Conservation (phyloP, 37 sponge, comb jelly and placozoan species). For the Diacarnus erythraeanus region DNA sequence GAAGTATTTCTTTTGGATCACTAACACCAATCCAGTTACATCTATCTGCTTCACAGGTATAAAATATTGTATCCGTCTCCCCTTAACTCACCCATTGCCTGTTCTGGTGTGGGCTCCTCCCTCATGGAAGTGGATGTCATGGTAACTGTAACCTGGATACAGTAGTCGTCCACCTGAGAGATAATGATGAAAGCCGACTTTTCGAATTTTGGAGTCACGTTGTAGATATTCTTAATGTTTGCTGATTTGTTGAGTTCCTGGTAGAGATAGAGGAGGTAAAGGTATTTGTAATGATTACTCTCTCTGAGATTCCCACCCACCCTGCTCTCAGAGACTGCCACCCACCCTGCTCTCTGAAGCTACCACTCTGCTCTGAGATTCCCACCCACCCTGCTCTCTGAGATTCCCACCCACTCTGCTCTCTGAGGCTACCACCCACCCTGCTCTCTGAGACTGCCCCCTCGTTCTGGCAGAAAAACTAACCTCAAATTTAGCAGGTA, state of each 20-base stretch:
- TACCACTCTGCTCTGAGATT: too few relatives aligned
- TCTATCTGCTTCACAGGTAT: too few relatives aligned
- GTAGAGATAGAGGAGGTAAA: neutral
- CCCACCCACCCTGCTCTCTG: too few relatives aligned
- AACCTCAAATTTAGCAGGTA: constrained; percentile 53
- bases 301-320: too few relatives aligned
- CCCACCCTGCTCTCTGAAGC: too few relatives aligned
- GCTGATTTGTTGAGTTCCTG: constrained; percentile 4
- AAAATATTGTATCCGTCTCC: too few relatives aligned
- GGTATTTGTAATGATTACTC: too few relatives aligned
- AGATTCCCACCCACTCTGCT: too few relatives aligned
- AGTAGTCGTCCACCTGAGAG: constrained; percentile 40
- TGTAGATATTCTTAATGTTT: constrained; percentile 30
- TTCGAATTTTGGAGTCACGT: constrained; percentile 33
- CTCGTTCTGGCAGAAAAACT: constrained; percentile 23
- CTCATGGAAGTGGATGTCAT: constrained; percentile 74
- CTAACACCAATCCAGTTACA: too few relatives aligned
- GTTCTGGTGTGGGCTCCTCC: constrained; percentile 24
- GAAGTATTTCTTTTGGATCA: too few relatives aligned
- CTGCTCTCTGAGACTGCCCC: constrained; percentile 27
- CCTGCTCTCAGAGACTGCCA: too few relatives aligned
- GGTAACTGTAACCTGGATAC: constrained; percentile 34
- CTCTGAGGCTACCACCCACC: too few relatives aligned
- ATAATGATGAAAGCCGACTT: constrained; percentile 38
- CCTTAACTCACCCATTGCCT: constrained; percentile 7